Evolutionary conservation across 1,140 invertebrate genomes (phyloP).

Genomic region (Listronotus oregonensis): DNA sequence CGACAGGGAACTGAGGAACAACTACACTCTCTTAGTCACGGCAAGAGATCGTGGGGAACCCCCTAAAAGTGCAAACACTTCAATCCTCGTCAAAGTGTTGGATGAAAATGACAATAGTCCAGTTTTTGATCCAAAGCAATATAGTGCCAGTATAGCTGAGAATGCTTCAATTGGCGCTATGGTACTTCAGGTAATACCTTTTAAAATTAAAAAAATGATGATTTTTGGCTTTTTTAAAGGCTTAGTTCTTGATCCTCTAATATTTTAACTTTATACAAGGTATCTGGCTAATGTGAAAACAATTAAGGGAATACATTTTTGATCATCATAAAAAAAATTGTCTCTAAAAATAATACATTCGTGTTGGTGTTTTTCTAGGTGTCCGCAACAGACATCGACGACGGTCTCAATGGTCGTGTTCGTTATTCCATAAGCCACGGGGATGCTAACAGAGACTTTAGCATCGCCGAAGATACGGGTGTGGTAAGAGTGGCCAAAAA

Average conservation of each 20-base stretch:
- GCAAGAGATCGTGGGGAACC: constrained; percentile 90
- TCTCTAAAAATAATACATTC: background rate
- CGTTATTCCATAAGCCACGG: constrained; percentile 87
- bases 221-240: too few species aligned
- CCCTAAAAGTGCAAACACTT: constrained; percentile 70
- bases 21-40: constrained; percentile 79
- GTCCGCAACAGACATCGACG: constrained; percentile 89
- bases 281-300: too few species aligned
- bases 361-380: constrained; percentile 62
- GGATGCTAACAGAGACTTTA: constrained; percentile 88
- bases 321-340: background rate
- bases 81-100: constrained; percentile 75
- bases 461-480: constrained; percentile 87
- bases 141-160: constrained; percentile 86
- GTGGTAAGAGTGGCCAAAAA: constrained; percentile 86
- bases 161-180: constrained; percentile 92
- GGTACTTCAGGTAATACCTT: constrained; percentile 72
- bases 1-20: constrained; percentile 83
- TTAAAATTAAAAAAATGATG: too few species aligned
- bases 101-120: constrained; percentile 96
- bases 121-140: constrained; percentile 85
- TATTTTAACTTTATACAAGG: too few species aligned
- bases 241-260: too few species aligned
- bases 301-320: too few species aligned
- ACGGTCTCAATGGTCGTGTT: constrained; percentile 84